phyloP scores from a whole-genome alignment of 2,797 vertebrate genomes.

The Sebastes kiyomatsui region DNA sequence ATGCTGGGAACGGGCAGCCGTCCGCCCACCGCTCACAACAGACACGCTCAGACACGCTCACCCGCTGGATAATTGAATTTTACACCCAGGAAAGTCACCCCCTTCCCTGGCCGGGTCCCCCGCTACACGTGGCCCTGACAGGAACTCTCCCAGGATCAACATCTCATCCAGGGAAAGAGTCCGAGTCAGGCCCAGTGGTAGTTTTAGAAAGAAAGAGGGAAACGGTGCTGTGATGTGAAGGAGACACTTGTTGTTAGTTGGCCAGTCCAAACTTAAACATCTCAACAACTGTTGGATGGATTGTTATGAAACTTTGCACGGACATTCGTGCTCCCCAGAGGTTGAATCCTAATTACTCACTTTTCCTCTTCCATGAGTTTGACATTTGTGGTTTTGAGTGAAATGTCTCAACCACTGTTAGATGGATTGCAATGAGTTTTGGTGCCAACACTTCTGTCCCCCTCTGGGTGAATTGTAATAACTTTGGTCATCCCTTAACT shows the following conservation, averaged over 20 bases:
- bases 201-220: neutral
- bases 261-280: neutral
- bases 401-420: neutral
- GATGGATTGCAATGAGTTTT: neutral
- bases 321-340: neutral
- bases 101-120: constrained; percentile 20
- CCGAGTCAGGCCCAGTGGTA: neutral
- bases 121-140: constrained; percentile 82
- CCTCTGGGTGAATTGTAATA: neutral
- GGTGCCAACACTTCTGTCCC: neutral
- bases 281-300: neutral
- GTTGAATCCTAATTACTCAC: neutral
- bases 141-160: constrained; percentile 80
- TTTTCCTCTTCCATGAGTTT: neutral
- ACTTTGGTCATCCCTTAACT: neutral
- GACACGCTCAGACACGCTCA: constrained; percentile 77
- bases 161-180: constrained; percentile 2
- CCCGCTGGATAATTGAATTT: constrained; percentile 82
- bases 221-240: neutral
- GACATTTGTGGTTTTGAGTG: neutral
- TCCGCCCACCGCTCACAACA: constrained; percentile 83
- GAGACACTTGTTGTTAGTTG: neutral
- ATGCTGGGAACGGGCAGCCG: constrained; percentile 87
- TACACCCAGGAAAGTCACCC: constrained; percentile 74
- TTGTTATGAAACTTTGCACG: neutral